These are phyloP conservation scores for Venusia cambrica DNA, from an alignment of 2,888 invertebrate genomes.

Conservation along the genomic window DNA sequence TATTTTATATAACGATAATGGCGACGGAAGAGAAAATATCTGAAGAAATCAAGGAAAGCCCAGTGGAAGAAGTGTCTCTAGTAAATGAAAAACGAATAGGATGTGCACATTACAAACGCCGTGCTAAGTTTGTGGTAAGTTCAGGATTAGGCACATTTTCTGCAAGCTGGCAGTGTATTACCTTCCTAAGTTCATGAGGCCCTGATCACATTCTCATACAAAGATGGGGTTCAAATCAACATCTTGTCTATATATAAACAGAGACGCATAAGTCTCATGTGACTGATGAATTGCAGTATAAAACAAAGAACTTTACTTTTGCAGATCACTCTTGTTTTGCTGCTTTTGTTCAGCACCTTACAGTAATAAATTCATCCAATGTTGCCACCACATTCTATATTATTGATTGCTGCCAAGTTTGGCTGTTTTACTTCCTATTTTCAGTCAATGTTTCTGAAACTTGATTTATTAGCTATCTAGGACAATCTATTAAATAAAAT, in stretches of 20 bases:
- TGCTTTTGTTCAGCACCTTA: no score
- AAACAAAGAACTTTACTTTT: constrained; percentile 62
- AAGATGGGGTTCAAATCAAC: constrained; percentile 41
- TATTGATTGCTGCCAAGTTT: constrained; percentile 8
- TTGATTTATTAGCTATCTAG: no score
- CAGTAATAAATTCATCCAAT: no score
- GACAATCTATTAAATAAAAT: no score
- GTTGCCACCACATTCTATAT: not conserved
- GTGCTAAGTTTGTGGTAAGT: constrained; percentile 93
- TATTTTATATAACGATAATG: constrained; percentile 43
- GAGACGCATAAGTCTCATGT: constrained; percentile 43
- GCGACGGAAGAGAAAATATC: constrained; percentile 49
- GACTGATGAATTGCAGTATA: constrained; percentile 23
- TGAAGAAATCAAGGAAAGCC: constrained; percentile 39
- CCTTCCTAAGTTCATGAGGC: not conserved
- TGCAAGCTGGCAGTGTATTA: constrained; percentile 8
- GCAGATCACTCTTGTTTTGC: constrained; percentile 11
- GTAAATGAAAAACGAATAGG: constrained; percentile 80
- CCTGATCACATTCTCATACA: constrained; percentile 6
- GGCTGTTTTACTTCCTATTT: not conserved
- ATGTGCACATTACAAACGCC: constrained; percentile 91
- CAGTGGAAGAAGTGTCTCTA: constrained; percentile 43
- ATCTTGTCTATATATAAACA: constrained; percentile 55
- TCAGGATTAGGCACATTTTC: no score
- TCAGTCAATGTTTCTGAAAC: no score